A percentile compares a stretch with the other conserved stretches of the same genome.
These are phyloP conservation scores for Litoditis marina DNA, from an alignment of 2,888 invertebrate species.

Conservation along the genomic window DNA sequence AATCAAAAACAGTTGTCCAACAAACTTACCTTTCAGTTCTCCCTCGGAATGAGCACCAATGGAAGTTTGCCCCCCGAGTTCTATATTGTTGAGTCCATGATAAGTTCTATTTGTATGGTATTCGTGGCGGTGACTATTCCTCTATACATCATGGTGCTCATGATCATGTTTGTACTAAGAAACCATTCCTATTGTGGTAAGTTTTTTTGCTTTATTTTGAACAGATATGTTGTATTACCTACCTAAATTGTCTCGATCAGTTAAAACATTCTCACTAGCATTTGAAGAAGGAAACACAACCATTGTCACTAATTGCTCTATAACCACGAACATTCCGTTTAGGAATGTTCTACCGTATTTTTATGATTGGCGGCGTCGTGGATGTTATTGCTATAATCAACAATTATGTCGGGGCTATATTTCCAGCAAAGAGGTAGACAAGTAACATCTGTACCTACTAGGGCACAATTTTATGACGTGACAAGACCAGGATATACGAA, in stretches of 20 bases:
- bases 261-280: no score
- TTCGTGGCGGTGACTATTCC: conserved; percentile 25
- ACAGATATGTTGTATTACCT: not conserved
- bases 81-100: conserved; percentile 22
- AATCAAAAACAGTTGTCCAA: no score
- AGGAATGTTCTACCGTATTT: conserved; percentile 43
- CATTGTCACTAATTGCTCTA: not conserved
- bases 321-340: not conserved
- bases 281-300: no score
- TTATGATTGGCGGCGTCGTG: conserved; percentile 29
- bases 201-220: not conserved
- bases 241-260: not conserved
- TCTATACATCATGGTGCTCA: conserved; percentile 27
- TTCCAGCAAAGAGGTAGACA: conserved; percentile 17
- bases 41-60: conserved; percentile 27
- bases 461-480: no score
- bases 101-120: conserved; percentile 28
- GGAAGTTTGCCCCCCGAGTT: conserved; percentile 33
- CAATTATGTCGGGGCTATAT: conserved; percentile 37
- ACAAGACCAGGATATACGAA: no score
- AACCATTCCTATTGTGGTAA: conserved; percentile 28
- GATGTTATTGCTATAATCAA: conserved; percentile 34
- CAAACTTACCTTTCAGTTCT: not conserved
- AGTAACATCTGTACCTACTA: no score
- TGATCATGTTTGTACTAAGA: conserved; percentile 26